Percentiles rank a stretch among this genome's conserved stretches.
These are phyloP conservation scores for Brachyrhaphis roseni DNA, from an alignment of 2,797 vertebrate genomes.

Conservation along the genomic window DNA sequence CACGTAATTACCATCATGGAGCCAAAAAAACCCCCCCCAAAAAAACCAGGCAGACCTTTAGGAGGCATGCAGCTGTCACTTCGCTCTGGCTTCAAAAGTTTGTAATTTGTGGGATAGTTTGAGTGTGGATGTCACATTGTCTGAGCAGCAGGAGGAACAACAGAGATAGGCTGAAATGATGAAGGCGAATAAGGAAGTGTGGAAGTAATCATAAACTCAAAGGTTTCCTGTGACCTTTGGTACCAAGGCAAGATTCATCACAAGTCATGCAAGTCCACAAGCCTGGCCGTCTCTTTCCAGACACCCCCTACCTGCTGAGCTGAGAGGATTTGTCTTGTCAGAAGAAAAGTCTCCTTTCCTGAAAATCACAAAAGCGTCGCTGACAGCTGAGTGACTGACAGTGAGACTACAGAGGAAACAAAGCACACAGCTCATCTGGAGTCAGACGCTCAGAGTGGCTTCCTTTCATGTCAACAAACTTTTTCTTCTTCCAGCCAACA, in stretches of 20 bases:
- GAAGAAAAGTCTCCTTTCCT: constrained; percentile 62
- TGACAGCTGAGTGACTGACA: constrained; percentile 74
- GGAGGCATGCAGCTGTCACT: constrained; percentile 49
- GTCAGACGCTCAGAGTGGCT: constrained; percentile 47
- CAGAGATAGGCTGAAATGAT: constrained; percentile 7
- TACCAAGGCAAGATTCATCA: constrained; percentile 29
- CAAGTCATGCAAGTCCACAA: constrained; percentile 35
- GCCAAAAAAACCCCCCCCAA: no score
- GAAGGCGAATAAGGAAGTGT: constrained; percentile 4
- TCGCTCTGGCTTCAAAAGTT: constrained; percentile 52
- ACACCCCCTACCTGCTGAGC: constrained; percentile 21
- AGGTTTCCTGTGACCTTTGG: constrained; percentile 2
- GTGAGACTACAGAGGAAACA: constrained; percentile 43
- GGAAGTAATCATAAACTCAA: constrained; percentile 19
- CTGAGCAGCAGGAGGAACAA: not conserved
- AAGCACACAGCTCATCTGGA: constrained; percentile 58
- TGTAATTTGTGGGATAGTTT: constrained; percentile 39
- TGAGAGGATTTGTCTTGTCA: constrained; percentile 44
- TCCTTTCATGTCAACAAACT: constrained; percentile 36
- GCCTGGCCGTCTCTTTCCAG: constrained; percentile 14
- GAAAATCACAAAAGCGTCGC: constrained; percentile 63
- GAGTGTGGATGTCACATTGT: constrained; percentile 10
- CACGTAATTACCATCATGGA: constrained; percentile 39
- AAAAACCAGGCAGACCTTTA: constrained; percentile 25
- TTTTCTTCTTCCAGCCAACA: constrained; percentile 15